Percentiles rank a stretch among this genome's conserved stretches.
Conservation (phyloP, 2,113 vertebrate species). For the Silurus asotus region DNA sequence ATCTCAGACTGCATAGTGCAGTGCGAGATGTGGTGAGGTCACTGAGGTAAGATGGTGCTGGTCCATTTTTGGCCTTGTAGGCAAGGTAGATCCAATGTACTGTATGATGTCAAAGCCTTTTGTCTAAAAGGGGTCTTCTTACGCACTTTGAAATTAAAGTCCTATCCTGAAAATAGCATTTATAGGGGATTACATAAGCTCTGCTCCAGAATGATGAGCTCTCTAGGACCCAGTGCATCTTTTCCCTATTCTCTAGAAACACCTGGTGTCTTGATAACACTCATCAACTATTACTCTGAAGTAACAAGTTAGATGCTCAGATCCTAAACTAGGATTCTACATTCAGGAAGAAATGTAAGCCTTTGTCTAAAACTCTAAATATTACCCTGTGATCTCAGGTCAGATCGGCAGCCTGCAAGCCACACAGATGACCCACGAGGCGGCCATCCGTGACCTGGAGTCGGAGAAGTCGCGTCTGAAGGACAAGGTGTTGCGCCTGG, state of each 20-base stretch:
- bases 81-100: not conserved
- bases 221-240: not conserved
- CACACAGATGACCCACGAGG: conserved; percentile 96
- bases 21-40: too few species aligned
- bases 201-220: not conserved
- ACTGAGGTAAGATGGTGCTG: too few species aligned
- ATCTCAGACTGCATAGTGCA: too few species aligned
- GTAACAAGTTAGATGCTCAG: not conserved
- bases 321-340: not conserved
- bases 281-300: not conserved
- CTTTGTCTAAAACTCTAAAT: not conserved
- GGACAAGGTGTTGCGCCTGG: conserved; percentile 87
- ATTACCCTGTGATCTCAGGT: conserved; percentile 69
- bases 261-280: not conserved
- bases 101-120: not conserved
- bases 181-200: not conserved
- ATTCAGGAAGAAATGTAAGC: not conserved
- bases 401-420: conserved; percentile 98
- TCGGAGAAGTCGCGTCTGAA: conserved; percentile 91
- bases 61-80: too few species aligned
- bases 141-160: not conserved
- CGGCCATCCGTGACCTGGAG: conserved; percentile 94
- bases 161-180: not conserved
- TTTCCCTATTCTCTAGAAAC: not conserved
- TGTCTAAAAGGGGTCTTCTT: not conserved